These are phyloP conservation scores for Noctua janthe DNA, from an alignment of 2,888 invertebrate species.

Conservation along the genomic window DNA sequence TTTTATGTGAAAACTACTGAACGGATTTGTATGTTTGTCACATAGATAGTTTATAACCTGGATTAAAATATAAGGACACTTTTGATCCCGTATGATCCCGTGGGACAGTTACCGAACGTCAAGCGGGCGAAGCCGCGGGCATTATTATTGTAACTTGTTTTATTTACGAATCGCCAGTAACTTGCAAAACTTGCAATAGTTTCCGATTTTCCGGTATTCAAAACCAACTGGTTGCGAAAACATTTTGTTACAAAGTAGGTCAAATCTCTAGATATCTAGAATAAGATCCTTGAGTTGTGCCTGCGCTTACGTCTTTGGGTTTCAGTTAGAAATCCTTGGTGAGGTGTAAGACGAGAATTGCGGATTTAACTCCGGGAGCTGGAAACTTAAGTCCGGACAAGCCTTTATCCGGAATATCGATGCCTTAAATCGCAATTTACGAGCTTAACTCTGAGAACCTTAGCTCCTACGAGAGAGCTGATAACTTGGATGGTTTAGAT, in stretches of 20 bases:
- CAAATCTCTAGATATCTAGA: slow-evolving; percentile 7
- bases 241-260: slow-evolving; percentile 19
- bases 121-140: too few species aligned
- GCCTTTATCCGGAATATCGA: slow-evolving; percentile 50
- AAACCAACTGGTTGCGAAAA: neutral
- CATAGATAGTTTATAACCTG: too few species aligned
- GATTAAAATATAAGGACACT: too few species aligned
- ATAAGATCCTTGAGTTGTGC: slow-evolving; percentile 15
- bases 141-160: too few species aligned
- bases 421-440: slow-evolving; percentile 43
- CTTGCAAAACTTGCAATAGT: too few species aligned
- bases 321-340: slow-evolving; percentile 36
- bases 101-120: too few species aligned
- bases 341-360: slow-evolving; percentile 43
- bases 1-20: too few species aligned
- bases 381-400: slow-evolving; percentile 46
- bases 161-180: too few species aligned
- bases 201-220: too few species aligned
- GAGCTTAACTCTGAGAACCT: slow-evolving; percentile 29
- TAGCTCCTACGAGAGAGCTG: slow-evolving; percentile 20
- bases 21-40: too few species aligned
- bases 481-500: slow-evolving; percentile 16
- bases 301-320: slow-evolving; percentile 13
- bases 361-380: slow-evolving; percentile 30
- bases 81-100: too few species aligned